These are phyloP conservation scores for Lagenorhynchus albirostris DNA, from an alignment of 2,113 vertebrate species.

Conservation along the genomic window DNA sequence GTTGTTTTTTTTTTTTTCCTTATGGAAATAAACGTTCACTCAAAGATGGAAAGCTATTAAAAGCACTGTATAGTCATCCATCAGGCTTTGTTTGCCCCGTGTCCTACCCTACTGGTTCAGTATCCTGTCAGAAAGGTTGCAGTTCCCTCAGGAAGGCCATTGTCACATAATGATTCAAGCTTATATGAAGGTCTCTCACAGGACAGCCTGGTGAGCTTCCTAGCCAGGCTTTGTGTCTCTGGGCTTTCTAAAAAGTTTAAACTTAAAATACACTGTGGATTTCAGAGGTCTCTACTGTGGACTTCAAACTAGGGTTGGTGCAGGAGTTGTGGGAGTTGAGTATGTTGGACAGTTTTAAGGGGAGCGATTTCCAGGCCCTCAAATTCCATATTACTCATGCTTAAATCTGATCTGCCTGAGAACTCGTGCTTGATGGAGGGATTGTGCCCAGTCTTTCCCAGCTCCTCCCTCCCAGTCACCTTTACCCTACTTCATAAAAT, in stretches of 20 bases:
- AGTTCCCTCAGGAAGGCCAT: not conserved
- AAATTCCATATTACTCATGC: not conserved
- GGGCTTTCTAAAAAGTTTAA: not conserved
- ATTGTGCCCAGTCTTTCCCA: not conserved
- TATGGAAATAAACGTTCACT: not conserved
- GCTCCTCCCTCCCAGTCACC: not conserved
- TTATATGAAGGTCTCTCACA: not conserved
- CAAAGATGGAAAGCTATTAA: not conserved
- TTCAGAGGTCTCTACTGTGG: not conserved
- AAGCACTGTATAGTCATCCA: not conserved
- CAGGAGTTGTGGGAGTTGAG: not conserved
- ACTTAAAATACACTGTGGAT: not conserved
- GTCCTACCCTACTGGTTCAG: not conserved
- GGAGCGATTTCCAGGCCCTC: not conserved
- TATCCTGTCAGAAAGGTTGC: not conserved
- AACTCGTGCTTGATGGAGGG: not conserved
- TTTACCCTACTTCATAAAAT: not conserved
- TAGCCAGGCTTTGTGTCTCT: not conserved
- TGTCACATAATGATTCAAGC: not conserved
- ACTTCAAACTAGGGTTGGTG: not conserved
- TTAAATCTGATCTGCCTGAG: not conserved
- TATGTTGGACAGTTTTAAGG: not conserved
- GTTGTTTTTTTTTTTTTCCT: not conserved
- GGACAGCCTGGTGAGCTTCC: not conserved
- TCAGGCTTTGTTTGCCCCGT: not conserved